Evolutionary conservation across 1,140 invertebrate species (phyloP), one percentile per base, ranked within the genome.

Genomic region (Steinernema khuongi): DNA sequence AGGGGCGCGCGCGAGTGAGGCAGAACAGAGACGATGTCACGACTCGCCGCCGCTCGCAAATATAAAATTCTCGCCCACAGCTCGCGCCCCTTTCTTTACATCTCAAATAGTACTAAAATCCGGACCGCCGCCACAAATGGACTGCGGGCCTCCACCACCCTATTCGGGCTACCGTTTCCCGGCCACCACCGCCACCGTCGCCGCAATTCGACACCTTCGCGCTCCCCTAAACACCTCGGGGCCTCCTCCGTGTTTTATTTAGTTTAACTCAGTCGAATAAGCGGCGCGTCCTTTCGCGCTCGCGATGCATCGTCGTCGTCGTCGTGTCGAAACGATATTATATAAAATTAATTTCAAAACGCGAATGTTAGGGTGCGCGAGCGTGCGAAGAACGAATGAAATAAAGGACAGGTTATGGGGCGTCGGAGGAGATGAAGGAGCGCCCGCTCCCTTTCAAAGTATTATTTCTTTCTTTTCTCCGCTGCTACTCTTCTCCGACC

Each of bases 281-380:
- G 7, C 36, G 36, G 36, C 36, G 36, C 36, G 36, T 41, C 36
- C 36, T 60, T 60, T 22, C 14, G 50, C 11, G 50, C 22, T 11
- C 11, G 7, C 26, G 50, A 60, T 60, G 50, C 50, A 60, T 60
- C 50, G 50, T 11, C 50, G 50, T 60, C n/a, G n/a, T n/a, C n/a
- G n/a, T n/a, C n/a, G n/a, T 60, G 50, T 60, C 50, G 50, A 60
- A 41, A 26, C 50, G 50, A 60, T 60, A 60, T 60, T 60, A 60
- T 60, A 60, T 60, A 60, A 60, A 60, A 60, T 60, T 60, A 60
- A 60, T 60, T 60, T 60, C 50, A 60, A 60, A 60, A 41, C 36
- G 36, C 36, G 36, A 41, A 11, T 7, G 7, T 41, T 11, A n/a
- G 50, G 50, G 50, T 60, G 50, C 50, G 50, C 50, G 50, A 41